Percentiles rank a stretch among this genome's conserved stretches.
Evolutionary conservation across 1,140 invertebrate species (phyloP).

Genomic region (Eriosoma lanigerum): DNA sequence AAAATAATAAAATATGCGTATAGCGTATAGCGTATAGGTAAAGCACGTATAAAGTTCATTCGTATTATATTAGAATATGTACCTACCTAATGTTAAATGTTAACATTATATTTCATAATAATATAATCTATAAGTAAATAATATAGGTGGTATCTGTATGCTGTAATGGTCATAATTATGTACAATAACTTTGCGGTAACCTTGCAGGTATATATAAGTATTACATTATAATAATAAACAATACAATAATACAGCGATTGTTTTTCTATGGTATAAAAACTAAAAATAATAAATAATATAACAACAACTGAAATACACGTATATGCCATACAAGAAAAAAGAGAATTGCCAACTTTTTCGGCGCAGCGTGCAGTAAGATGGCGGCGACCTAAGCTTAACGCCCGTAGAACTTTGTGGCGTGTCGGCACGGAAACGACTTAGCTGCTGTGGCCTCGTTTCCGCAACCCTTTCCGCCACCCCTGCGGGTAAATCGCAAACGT

Average conservation of each 20-base stretch:
- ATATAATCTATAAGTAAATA: too few species aligned
- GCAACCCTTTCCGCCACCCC: constrained; percentile 30
- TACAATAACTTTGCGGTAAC: too few species aligned
- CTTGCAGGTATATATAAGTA: too few species aligned
- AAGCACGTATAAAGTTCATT: too few species aligned
- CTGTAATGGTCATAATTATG: too few species aligned
- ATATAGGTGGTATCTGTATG: too few species aligned
- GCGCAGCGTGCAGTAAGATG: constrained; percentile 44
- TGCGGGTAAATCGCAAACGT: constrained; percentile 24
- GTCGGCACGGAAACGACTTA: constrained; percentile 51
- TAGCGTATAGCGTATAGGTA: too few species aligned
- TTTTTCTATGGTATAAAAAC: background rate
- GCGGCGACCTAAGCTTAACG: constrained; percentile 39
- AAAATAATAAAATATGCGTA: too few species aligned
- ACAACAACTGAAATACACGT: background rate
- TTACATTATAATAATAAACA: too few species aligned
- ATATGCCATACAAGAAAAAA: background rate
- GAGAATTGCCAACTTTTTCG: constrained; percentile 23
- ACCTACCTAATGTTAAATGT: too few species aligned
- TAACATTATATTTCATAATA: too few species aligned
- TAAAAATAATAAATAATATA: constrained; percentile 6
- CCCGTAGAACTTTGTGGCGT: constrained; percentile 47
- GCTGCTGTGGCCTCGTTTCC: constrained; percentile 29
- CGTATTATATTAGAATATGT: too few species aligned
- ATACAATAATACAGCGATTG: background rate